Evolutionary conservation across 2,797 vertebrate genomes (phyloP).

Genomic region (Myioborus melanocephalus): DNA sequence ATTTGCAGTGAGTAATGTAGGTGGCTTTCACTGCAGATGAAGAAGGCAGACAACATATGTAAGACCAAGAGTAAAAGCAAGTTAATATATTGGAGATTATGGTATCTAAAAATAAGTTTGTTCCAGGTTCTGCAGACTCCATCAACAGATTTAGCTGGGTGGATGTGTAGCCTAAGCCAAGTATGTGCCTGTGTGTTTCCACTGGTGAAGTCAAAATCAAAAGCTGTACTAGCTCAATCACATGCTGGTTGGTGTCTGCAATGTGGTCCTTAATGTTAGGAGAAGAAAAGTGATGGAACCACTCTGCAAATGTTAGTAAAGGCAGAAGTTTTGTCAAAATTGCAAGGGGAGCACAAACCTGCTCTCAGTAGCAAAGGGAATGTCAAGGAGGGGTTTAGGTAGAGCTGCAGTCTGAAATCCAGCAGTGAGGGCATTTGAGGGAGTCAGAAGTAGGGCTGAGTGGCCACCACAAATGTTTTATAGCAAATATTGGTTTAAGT

Average conservation of each 20-base stretch:
- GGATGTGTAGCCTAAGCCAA: neutral
- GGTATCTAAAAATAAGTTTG: neutral
- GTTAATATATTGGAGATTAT: neutral
- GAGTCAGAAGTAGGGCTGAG: neutral
- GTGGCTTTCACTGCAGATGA: neutral
- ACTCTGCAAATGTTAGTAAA: neutral
- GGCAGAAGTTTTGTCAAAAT: neutral
- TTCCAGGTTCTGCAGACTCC: neutral
- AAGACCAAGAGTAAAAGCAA: neutral
- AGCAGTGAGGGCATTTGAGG: neutral
- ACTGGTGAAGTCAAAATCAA: neutral
- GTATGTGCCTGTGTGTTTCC: neutral
- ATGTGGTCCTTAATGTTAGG: neutral
- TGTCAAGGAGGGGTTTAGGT: neutral
- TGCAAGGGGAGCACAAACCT: neutral
- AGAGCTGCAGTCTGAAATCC: neutral
- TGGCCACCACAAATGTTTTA: neutral
- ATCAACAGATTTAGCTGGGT: neutral
- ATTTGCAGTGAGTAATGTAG: neutral
- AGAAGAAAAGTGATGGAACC: neutral
- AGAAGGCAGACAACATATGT: neutral
- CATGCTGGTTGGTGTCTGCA: neutral
- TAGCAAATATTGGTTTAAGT: constrained; percentile 55
- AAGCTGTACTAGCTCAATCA: neutral
- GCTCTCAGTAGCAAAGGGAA: neutral